These are phyloP conservation scores for Drosophila triauraria DNA, from an alignment of 1,140 invertebrate genomes.

Conservation along the genomic window DNA sequence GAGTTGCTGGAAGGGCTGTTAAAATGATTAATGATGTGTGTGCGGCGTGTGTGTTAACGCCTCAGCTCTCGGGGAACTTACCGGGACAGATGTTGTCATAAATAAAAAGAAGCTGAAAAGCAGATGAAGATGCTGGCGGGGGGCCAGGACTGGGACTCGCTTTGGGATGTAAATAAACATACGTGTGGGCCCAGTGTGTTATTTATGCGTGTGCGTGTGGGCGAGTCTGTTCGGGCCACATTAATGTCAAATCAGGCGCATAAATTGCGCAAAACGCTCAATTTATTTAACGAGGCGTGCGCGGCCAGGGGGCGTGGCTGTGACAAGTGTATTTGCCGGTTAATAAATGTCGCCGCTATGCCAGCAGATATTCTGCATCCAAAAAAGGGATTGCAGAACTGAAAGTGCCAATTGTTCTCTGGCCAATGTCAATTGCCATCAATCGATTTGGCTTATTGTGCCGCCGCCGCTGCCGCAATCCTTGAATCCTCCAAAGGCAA, in stretches of 20 bases:
- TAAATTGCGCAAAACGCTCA: conserved; percentile 83
- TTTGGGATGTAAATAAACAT: conserved; percentile 74
- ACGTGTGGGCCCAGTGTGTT: conserved; percentile 34
- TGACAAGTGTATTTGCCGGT: conserved; percentile 74
- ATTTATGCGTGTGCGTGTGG: conserved; percentile 55
- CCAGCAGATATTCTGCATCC: conserved; percentile 6
- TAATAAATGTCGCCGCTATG: conserved; percentile 68
- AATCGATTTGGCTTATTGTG: conserved; percentile 69
- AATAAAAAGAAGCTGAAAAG: conserved; percentile 74
- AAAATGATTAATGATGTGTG: conserved; percentile 84
- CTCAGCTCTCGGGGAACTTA: conserved; percentile 45
- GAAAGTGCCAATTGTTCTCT: conserved; percentile 64
- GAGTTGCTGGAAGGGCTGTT: conserved; percentile 46
- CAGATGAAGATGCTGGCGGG: conserved; percentile 51
- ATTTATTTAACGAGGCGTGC: conserved; percentile 78
- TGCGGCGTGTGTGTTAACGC: conserved; percentile 70
- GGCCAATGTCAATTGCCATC: conserved; percentile 65
- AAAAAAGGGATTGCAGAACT: conserved; percentile 41
- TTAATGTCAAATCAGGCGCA: conserved; percentile 85
- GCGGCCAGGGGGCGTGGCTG: conserved; percentile 45
- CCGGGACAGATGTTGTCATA: conserved; percentile 80
- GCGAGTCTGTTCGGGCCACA: conserved; percentile 71
- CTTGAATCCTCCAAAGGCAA: conserved; percentile 45
- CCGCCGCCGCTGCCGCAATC: background rate
- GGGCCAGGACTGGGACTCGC: background rate